A percentile compares a stretch with the other conserved stretches of the same genome.
phyloP scores from a whole-genome alignment of 2,113 vertebrate species.

The Gnathonemus echidnorhynchus region DNA sequence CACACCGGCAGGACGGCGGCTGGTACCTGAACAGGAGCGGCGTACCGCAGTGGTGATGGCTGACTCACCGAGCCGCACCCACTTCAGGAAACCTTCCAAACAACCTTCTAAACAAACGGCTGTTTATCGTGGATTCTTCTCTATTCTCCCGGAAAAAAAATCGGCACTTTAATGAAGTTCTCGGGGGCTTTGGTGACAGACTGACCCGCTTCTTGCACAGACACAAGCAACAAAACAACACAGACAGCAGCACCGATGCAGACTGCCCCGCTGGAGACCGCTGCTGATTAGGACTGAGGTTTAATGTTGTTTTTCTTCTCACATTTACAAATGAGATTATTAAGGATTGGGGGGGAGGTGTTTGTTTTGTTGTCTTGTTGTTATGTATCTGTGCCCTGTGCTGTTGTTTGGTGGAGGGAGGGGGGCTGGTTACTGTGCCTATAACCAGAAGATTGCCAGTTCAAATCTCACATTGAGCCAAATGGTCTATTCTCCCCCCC shows the following conservation, averaged over 20 bases:
- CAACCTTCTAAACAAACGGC: not conserved
- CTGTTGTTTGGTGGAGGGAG: not conserved
- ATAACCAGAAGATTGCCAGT: not conserved
- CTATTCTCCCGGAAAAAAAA: not conserved
- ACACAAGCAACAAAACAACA: not conserved
- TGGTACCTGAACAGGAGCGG: too few species aligned
- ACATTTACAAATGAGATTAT: not conserved
- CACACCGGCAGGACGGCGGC: not conserved
- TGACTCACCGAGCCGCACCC: not conserved
- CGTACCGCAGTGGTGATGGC: not conserved
- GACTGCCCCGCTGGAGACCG: not conserved
- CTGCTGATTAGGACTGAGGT: not conserved
- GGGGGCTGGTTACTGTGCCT: not conserved
- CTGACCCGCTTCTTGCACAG: not conserved
- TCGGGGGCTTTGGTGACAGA: not conserved
- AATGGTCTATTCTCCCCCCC: not conserved
- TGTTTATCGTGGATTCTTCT: not conserved
- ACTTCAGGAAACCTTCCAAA: not conserved
- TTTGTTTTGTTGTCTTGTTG: not conserved
- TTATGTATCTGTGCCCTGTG: not conserved
- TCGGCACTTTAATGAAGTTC: not conserved
- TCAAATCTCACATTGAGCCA: not conserved
- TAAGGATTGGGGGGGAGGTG: not conserved
- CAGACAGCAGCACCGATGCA: not conserved
- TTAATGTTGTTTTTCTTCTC: not conserved